Base-by-base conservation (phyloP, 2,888 invertebrate genomes). In the Epirrhoe alternata region DNA sequence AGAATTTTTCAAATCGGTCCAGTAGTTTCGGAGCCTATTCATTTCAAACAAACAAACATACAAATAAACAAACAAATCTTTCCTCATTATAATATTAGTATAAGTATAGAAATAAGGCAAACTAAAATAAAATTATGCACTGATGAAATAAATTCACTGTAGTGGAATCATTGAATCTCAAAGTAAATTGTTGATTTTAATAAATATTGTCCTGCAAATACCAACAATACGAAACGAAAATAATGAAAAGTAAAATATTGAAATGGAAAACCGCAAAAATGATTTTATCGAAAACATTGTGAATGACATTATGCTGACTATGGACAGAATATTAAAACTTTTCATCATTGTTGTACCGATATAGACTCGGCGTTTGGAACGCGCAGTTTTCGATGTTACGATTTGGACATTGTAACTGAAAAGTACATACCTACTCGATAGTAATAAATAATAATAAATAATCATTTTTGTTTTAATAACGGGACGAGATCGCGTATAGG, bases 311-410 rank as follows among this genome's bases (percentile, higher is more conserved):
- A 47, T 6, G 16, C 16, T 47, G 16, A 47, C 6, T 47, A 16
- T 14, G 16, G 6, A 5, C 61, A 50, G 14, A 35, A 38, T 51
- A 50, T 24, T 35, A 52, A 57, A 64, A 17, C 45, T 53, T 51
- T 55, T 64, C 38, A 38, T 1, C 31, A 7, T 4, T n/a, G 2
- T 57, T 42, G n/a, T 47, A 42, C 10, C 53, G 24, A 7, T 61
- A 16, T 16, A 47, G 47, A 47, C 16, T 47, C 6, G 16, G 14
- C 47, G 47, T 47, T 47, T 47, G 5, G 7, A 16, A 12, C 47
- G 47, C 47, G 14, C 14, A 47, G 35, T 8, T 42, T 42, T 42
- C 3, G 12, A 42, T 12, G 12, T 12, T 35, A 5, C 8, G 6
- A 35, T 35, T 8, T 35, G 35, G 6, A 10, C 35, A 6, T 1